phyloP scores from a whole-genome alignment of 1,140 invertebrate genomes.

The Catajapyx aquilonaris region DNA sequence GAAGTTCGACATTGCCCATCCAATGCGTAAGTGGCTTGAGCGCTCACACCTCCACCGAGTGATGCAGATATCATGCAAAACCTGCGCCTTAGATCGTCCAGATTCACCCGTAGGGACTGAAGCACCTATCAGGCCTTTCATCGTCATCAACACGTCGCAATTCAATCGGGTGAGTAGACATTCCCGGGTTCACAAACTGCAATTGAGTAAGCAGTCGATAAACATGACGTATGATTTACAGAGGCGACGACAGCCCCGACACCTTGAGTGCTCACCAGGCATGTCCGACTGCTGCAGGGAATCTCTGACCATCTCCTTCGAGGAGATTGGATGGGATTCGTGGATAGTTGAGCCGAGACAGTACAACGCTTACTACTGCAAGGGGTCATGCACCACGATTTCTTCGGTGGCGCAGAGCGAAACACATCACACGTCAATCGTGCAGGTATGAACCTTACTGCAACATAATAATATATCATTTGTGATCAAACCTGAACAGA shows the following conservation, averaged over 20 bases:
- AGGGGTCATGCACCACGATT: constrained; percentile 46
- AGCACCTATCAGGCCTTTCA: constrained; percentile 41
- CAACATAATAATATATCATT: background rate
- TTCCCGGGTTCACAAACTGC: too few relatives aligned
- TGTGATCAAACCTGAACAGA: background rate
- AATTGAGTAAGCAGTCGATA: too few relatives aligned
- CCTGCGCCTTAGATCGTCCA: constrained; percentile 39
- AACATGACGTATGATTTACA: constrained; percentile 13
- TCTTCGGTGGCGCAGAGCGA: constrained; percentile 38
- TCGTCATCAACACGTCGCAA: constrained; percentile 40
- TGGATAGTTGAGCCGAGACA: constrained; percentile 62
- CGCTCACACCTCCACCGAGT: constrained; percentile 37
- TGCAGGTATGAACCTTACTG: constrained; percentile 29
- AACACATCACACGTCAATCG: constrained; percentile 42
- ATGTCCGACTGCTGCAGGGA: constrained; percentile 57
- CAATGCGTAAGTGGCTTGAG: constrained; percentile 47
- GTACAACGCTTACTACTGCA: constrained; percentile 67
- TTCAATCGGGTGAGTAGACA: background rate
- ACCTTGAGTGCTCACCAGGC: constrained; percentile 41
- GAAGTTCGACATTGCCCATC: constrained; percentile 47
- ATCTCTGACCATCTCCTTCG: constrained; percentile 56
- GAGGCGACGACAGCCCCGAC: constrained; percentile 34
- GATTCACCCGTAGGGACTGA: constrained; percentile 36
- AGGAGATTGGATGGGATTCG: constrained; percentile 65
- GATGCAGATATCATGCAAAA: constrained; percentile 50